These are phyloP conservation scores for Xylocopa sonorina DNA, from an alignment of 1,140 invertebrate genomes.

Conservation along the genomic window DNA sequence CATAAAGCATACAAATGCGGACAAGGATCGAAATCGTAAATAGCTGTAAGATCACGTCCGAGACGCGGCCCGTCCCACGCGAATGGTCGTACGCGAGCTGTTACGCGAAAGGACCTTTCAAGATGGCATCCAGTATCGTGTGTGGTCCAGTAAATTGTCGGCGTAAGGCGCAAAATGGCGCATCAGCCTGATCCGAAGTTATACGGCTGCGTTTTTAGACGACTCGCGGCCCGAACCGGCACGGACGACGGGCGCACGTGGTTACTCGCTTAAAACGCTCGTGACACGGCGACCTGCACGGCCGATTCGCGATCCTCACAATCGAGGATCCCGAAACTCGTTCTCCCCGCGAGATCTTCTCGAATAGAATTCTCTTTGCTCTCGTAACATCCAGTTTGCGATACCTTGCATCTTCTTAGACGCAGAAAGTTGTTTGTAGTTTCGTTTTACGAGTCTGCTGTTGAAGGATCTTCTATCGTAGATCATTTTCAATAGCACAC, in stretches of 20 bases:
- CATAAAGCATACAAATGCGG: constrained; percentile 38
- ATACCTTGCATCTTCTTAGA: too few relatives aligned
- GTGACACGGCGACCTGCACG: constrained; percentile 13
- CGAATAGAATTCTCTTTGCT: too few relatives aligned
- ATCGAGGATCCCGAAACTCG: too few relatives aligned
- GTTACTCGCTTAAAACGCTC: background rate
- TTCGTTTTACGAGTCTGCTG: background rate
- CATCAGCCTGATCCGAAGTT: constrained; percentile 68
- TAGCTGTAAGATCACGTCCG: constrained; percentile 52
- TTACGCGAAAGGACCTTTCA: constrained; percentile 41
- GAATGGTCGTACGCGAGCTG: background rate
- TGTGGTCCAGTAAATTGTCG: constrained; percentile 69
- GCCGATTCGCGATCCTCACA: background rate
- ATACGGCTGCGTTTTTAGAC: constrained; percentile 51
- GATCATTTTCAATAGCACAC: constrained; percentile 9
- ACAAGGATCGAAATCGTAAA: constrained; percentile 49
- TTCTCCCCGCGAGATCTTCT: too few relatives aligned
- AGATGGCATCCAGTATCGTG: constrained; percentile 42
- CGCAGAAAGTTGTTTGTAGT: too few relatives aligned
- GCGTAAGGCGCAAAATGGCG: constrained; percentile 67
- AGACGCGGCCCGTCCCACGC: constrained; percentile 55
- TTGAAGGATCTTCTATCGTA: background rate
- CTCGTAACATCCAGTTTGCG: too few relatives aligned
- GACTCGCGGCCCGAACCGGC: background rate
- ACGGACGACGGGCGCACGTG: background rate